These are phyloP conservation scores for Drosophila lacteicornis DNA, from an alignment of 1,140 invertebrate genomes.

Conservation along the genomic window DNA sequence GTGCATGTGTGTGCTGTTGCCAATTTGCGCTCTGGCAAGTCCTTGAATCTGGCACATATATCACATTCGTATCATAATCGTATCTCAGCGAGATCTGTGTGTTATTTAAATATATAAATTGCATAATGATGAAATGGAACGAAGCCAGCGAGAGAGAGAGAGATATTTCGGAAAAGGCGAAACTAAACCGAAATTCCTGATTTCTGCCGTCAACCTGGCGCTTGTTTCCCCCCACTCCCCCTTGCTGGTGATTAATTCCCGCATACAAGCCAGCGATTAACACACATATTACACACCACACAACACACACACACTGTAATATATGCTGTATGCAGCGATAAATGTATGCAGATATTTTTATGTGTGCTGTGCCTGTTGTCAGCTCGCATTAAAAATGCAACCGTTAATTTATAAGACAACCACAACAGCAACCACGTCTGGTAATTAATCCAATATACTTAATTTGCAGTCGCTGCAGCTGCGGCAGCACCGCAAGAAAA, in stretches of 20 bases:
- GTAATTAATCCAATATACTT: slow-evolving; percentile 80
- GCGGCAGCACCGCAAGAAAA: slow-evolving; percentile 21
- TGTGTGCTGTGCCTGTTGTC: slow-evolving; percentile 55
- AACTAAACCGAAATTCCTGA: slow-evolving; percentile 75
- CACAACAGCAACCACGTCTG: slow-evolving; percentile 38
- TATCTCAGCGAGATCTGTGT: not conserved
- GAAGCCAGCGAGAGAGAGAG: slow-evolving; percentile 30
- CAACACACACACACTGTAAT: not conserved
- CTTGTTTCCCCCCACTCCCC: not conserved
- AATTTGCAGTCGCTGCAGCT: slow-evolving; percentile 41
- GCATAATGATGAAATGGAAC: slow-evolving; percentile 70
- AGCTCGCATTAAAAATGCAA: slow-evolving; percentile 78
- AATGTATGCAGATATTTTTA: slow-evolving; percentile 20
- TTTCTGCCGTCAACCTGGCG: slow-evolving; percentile 71
- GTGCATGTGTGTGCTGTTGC: slow-evolving; percentile 31
- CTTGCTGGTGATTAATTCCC: slow-evolving; percentile 70
- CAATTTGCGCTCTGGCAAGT: slow-evolving; percentile 52
- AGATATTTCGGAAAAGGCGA: slow-evolving; percentile 20
- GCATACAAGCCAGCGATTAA: slow-evolving; percentile 58
- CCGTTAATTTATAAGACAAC: slow-evolving; percentile 81
- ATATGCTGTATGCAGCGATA: slow-evolving; percentile 20
- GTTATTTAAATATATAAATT: slow-evolving; percentile 61
- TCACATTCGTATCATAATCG: not conserved
- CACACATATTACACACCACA: slow-evolving; percentile 21
- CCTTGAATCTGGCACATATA: slow-evolving; percentile 50